These are phyloP conservation scores for Scalopus aquaticus DNA, from an alignment of 2,113 vertebrate species.

Conservation along the genomic window DNA sequence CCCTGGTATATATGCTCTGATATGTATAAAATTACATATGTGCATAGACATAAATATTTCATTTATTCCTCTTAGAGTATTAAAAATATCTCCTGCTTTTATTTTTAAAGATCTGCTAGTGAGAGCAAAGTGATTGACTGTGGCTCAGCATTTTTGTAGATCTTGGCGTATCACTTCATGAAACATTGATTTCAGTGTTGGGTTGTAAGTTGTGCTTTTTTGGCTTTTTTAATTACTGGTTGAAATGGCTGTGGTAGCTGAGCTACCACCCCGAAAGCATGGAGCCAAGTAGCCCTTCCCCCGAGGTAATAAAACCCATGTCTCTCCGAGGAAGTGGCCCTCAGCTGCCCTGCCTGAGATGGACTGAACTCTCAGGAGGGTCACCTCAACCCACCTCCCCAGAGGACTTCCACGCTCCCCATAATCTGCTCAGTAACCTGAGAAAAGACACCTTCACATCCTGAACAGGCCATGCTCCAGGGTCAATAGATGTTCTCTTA, in stretches of 20 bases:
- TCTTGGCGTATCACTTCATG: not conserved
- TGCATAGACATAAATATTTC: not conserved
- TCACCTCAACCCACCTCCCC: too few species aligned
- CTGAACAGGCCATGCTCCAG: not conserved
- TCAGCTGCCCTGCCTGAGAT: accelerated
- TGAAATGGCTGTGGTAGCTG: not conserved
- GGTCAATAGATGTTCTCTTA: not conserved
- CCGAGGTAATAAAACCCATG: too few species aligned
- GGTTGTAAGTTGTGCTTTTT: not conserved
- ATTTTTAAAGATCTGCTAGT: not conserved
- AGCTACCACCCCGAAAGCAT: not conserved
- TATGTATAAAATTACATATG: not conserved
- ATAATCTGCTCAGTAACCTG: accelerated
- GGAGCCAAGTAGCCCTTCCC: not conserved
- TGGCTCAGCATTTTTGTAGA: not conserved
- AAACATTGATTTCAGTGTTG: not conserved
- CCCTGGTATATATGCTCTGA: not conserved
- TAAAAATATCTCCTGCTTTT: constrained; percentile 5
- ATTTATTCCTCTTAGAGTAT: not conserved
- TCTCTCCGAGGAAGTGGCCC: not conserved
- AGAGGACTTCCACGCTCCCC: too few species aligned
- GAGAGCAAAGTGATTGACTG: not conserved
- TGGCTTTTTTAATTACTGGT: not conserved
- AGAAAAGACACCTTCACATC: accelerated
- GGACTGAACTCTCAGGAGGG: too few species aligned